These are phyloP conservation scores for Eumacrocentrus americanus DNA, from an alignment of 2,888 invertebrate species.

Conservation along the genomic window DNA sequence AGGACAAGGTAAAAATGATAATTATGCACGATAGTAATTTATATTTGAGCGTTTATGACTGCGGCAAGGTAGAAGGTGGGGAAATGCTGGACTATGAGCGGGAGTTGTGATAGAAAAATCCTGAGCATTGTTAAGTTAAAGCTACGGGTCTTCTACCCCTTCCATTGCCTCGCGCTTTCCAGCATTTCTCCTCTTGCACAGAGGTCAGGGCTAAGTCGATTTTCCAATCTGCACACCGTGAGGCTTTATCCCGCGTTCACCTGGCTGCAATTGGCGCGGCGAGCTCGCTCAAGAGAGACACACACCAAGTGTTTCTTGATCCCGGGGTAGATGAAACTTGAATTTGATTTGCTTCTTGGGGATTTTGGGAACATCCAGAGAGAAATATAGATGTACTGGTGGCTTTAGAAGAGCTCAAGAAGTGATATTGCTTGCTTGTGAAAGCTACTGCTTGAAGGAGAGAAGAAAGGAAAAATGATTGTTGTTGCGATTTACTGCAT, in stretches of 20 bases:
- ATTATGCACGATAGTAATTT: too few relatives aligned
- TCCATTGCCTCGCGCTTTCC: background rate
- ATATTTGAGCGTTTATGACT: too few relatives aligned
- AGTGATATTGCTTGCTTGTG: too few relatives aligned
- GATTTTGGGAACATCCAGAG: background rate
- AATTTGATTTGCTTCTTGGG: background rate
- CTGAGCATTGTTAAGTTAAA: too few relatives aligned
- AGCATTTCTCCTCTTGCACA: constrained; percentile 38
- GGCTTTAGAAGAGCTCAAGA: background rate
- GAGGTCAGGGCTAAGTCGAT: constrained; percentile 57
- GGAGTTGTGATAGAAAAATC: too few relatives aligned
- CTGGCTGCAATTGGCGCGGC: constrained; percentile 2
- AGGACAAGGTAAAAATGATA: constrained; percentile 68
- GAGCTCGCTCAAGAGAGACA: background rate
- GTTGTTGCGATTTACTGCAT: constrained; percentile 58
- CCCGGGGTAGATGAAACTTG: constrained; percentile 14
- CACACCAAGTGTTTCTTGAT: background rate
- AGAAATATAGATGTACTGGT: background rate
- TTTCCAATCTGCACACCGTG: constrained; percentile 36
- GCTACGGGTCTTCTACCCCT: constrained; percentile 5
- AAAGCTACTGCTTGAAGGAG: too few relatives aligned
- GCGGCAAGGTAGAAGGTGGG: too few relatives aligned
- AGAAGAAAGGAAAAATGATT: constrained; percentile 49
- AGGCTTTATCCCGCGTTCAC: constrained; percentile 6
- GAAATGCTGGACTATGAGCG: too few relatives aligned